Evolutionary conservation across 2,888 invertebrate genomes (phyloP).

Genomic region (Exephanes ischioxanthus): DNA sequence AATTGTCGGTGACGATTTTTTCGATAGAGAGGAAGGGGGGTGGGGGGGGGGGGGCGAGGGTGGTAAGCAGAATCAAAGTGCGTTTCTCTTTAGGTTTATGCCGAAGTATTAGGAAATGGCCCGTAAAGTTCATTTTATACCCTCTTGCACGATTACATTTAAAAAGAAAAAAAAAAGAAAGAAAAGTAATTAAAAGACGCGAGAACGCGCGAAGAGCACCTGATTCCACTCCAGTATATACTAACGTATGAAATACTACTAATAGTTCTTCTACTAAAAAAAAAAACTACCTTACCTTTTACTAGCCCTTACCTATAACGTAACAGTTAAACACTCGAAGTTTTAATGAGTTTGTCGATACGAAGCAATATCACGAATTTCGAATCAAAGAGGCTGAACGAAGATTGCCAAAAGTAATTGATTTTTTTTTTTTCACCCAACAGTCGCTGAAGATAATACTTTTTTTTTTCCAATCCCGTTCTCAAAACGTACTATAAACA

Average conservation of each 20-base stretch:
- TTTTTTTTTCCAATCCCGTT: conserved; percentile 67
- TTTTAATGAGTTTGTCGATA: conserved; percentile 60
- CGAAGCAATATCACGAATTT: conserved; percentile 63
- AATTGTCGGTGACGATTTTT: neutral
- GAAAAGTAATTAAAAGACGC: conserved; percentile 54
- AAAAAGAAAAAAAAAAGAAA: conserved; percentile 21
- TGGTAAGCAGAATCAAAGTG: conserved; percentile 66
- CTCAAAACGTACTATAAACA: conserved; percentile 71
- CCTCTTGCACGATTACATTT: conserved; percentile 50
- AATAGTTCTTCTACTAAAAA: conserved; percentile 58
- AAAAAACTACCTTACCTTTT: conserved; percentile 23
- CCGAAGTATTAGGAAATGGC: conserved; percentile 62
- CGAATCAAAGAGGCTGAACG: conserved; percentile 84
- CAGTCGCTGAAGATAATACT: conserved; percentile 14
- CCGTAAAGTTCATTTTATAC: conserved; percentile 64
- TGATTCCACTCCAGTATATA: conserved; percentile 61
- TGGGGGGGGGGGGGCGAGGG: neutral
- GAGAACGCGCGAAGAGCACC: conserved; percentile 60
- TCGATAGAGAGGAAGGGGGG: neutral
- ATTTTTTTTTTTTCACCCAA: conserved; percentile 74
- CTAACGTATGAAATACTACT: conserved; percentile 45
- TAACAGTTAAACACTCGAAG: conserved; percentile 51
- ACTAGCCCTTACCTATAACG: conserved; percentile 40
- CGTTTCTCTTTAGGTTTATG: conserved; percentile 58
- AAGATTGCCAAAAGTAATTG: conserved; percentile 83